phyloP scores from a whole-genome alignment of 2,113 vertebrate genomes.

The Phoenicopterus ruber region DNA sequence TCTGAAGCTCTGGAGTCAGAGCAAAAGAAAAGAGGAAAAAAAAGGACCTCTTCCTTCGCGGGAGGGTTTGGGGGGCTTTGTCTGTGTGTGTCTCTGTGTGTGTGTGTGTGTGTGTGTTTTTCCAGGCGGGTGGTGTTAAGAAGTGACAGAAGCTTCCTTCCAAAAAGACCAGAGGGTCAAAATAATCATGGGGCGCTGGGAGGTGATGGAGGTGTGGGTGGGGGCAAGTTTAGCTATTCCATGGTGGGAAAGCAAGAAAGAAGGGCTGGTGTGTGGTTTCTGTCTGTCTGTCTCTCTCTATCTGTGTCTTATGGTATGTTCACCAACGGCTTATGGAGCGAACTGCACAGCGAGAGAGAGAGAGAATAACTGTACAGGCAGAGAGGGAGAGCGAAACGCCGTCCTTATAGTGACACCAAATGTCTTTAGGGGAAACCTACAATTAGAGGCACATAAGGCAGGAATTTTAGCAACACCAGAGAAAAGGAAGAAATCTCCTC shows the following conservation, averaged over 20 bases:
- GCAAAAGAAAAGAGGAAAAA: neutral
- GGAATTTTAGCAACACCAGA: neutral
- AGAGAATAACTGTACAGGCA: conserved; percentile 36
- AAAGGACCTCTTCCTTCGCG: neutral
- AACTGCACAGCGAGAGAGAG: conserved; percentile 14
- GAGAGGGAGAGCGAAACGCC: conserved; percentile 8
- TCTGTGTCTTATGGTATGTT: conserved; percentile 40
- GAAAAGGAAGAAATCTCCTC: neutral
- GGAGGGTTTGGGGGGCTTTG: neutral
- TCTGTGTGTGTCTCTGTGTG: neutral
- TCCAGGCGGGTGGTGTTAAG: neutral
- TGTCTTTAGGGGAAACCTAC: conserved; percentile 70
- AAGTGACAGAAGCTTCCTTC: conserved; percentile 35
- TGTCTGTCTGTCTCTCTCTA: neutral
- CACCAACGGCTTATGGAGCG: neutral
- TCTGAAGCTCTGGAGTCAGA: conserved; percentile 1
- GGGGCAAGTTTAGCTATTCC: conserved; percentile 54
- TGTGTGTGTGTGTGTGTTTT: neutral
- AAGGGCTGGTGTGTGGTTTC: conserved; percentile 18
- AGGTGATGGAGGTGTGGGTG: neutral
- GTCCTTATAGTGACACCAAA: conserved; percentile 81
- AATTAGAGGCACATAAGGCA: conserved; percentile 2
- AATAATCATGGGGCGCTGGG: neutral
- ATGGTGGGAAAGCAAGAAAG: conserved; percentile 14
- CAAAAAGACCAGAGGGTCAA: conserved; percentile 18